Conservation (phyloP, 1,140 invertebrate species). For the Dryas iulia region DNA sequence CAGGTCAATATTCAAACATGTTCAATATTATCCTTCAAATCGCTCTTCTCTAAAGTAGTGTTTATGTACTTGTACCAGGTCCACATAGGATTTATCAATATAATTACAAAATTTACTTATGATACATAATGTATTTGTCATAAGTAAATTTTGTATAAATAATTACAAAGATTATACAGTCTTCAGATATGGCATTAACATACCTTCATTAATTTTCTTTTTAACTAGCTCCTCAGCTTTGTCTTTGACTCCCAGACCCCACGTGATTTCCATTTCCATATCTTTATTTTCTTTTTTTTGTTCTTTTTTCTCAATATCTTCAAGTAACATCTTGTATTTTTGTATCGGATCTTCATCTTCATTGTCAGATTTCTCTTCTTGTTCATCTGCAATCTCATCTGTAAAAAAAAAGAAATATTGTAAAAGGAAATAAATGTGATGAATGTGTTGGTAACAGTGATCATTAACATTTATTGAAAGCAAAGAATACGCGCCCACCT, state of each 20-base stretch:
- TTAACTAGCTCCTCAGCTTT: constrained; percentile 86
- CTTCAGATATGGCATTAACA: not conserved
- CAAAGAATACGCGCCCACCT: no score
- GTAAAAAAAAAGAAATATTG: no score
- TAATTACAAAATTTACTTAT: no score
- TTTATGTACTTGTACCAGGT: no score
- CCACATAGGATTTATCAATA: no score
- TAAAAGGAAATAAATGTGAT: no score
- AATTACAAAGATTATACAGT: not conserved
- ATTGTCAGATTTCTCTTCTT: constrained; percentile 43
- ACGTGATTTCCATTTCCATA: constrained; percentile 91
- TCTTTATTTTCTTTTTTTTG: constrained; percentile 86
- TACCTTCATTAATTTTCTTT: constrained; percentile 77
- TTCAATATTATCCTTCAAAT: no score
- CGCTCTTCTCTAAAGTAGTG: no score
- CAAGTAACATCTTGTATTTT: constrained; percentile 88
- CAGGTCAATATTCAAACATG: no score
- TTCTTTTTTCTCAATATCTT: constrained; percentile 87
- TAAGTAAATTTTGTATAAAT: not conserved
- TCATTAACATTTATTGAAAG: no score
- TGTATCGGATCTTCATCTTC: constrained; percentile 82
- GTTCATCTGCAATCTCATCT: constrained; percentile 45
- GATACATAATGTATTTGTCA: no score
- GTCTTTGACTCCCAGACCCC: constrained; percentile 87
- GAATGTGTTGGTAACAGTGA: no score